These are phyloP conservation scores for Anolis apletophallus DNA, from an alignment of 2,797 vertebrate species.

Conservation along the genomic window DNA sequence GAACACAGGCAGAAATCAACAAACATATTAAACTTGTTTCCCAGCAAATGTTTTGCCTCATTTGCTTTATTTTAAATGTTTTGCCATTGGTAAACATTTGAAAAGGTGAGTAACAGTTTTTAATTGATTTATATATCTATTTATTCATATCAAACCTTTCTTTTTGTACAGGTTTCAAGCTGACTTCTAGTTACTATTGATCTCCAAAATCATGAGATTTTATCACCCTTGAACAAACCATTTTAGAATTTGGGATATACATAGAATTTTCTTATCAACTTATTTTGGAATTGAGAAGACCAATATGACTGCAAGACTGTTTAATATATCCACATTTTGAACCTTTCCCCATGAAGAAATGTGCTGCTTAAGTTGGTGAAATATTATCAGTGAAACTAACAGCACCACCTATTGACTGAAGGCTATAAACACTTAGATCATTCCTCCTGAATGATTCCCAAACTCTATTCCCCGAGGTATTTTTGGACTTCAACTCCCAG, in stretches of 20 bases:
- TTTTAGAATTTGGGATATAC: neutral
- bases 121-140: too few species aligned
- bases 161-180: too few species aligned
- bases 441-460: too few species aligned
- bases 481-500: too few species aligned
- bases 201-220: neutral
- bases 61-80: too few species aligned
- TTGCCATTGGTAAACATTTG: neutral
- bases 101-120: neutral
- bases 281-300: neutral
- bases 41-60: neutral
- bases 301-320: too few species aligned
- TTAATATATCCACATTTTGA: neutral
- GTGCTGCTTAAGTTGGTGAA: neutral
- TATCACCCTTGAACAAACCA: fast-evolving
- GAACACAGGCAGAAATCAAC: neutral
- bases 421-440: fast-evolving
- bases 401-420: constrained; percentile 61
- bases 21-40: neutral
- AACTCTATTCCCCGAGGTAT: too few species aligned
- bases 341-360: neutral
- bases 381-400: constrained; percentile 48
- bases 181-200: fast-evolving
- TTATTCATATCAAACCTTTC: too few species aligned
- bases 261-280: neutral